Evolutionary conservation across 2,888 invertebrate genomes (phyloP).

Genomic region (Nomada ferruginata): DNA sequence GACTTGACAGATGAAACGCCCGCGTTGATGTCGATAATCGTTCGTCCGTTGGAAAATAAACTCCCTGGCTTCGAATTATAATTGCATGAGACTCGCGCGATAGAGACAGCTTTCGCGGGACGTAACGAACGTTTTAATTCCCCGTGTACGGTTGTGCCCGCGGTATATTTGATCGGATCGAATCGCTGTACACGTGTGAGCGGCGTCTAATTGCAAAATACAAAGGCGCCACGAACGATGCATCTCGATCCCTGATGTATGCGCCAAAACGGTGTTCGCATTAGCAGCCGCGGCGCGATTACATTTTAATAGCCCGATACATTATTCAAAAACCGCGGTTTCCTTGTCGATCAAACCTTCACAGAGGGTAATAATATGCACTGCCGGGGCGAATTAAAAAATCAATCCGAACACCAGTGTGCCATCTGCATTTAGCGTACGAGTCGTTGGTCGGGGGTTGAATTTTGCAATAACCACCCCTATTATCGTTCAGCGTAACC

Average conservation of each 20-base stretch:
- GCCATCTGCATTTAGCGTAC: conserved; percentile 47
- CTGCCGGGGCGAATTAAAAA: conserved; percentile 53
- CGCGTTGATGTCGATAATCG: background rate
- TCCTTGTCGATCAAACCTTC: conserved; percentile 60
- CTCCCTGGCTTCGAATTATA: conserved; percentile 27
- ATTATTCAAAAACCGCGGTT: conserved; percentile 69
- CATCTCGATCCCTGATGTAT: conserved; percentile 5
- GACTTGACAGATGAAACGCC: background rate
- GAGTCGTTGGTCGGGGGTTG: conserved; percentile 15
- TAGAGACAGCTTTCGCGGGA: conserved; percentile 33
- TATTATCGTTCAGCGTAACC: conserved; percentile 38
- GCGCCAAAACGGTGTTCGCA: conserved; percentile 28
- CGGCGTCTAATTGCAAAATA: conserved; percentile 22
- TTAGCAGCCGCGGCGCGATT: conserved; percentile 48
- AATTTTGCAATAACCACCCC: conserved; percentile 44
- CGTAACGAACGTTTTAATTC: conserved; percentile 40
- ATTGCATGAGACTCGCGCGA: conserved; percentile 36
- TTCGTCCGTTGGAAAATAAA: conserved; percentile 21
- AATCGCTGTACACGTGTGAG: conserved; percentile 7
- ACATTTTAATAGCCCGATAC: conserved; percentile 64
- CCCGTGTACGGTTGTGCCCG: background rate
- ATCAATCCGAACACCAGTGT: conserved; percentile 36
- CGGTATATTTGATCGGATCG: conserved; percentile 38
- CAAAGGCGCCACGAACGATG: conserved; percentile 15
- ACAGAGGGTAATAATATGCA: conserved; percentile 54